A percentile compares a stretch with the other conserved stretches of the same genome.
These are phyloP conservation scores for Aplidium turbinatum DNA, from an alignment of 23 tunicate species.

Conservation along the genomic window DNA sequence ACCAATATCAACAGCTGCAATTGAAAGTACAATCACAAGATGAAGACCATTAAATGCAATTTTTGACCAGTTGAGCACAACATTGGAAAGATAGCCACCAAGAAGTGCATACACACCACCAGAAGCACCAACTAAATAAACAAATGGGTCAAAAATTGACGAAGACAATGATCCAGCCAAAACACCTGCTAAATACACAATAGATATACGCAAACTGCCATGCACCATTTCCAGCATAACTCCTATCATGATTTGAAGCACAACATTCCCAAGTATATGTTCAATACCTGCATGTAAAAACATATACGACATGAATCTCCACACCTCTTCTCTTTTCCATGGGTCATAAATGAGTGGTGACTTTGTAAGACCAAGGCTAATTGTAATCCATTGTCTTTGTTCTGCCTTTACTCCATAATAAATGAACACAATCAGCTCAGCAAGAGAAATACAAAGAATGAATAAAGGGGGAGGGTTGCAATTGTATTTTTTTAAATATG, in stretches of 20 bases:
- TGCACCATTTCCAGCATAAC: slow-evolving; percentile 87
- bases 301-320: slow-evolving; percentile 91
- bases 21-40: slow-evolving; percentile 41
- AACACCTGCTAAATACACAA: slow-evolving; percentile 83
- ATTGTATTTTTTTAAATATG: slow-evolving; percentile 63
- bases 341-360: slow-evolving; percentile 79
- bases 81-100: slow-evolving; percentile 80
- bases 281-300: slow-evolving; percentile 91
- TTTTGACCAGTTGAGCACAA: slow-evolving; percentile 65
- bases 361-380: slow-evolving; percentile 43
- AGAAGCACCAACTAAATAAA: slow-evolving; percentile 86
- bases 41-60: slow-evolving; percentile 88
- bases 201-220: slow-evolving; percentile 66
- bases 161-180: slow-evolving; percentile 86
- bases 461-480: slow-evolving; percentile 94
- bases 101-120: slow-evolving; percentile 89
- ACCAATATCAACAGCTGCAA: slow-evolving; percentile 73
- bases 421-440: slow-evolving; percentile 72
- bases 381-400: slow-evolving; percentile 74
- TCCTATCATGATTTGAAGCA: slow-evolving; percentile 81
- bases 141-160: slow-evolving; percentile 87
- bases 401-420: slow-evolving; percentile 73
- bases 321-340: slow-evolving; percentile 69
- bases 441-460: slow-evolving; percentile 57
- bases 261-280: slow-evolving; percentile 88